phyloP scores from a whole-genome alignment of 2,888 invertebrate species.

The Xanthia icteritia region DNA sequence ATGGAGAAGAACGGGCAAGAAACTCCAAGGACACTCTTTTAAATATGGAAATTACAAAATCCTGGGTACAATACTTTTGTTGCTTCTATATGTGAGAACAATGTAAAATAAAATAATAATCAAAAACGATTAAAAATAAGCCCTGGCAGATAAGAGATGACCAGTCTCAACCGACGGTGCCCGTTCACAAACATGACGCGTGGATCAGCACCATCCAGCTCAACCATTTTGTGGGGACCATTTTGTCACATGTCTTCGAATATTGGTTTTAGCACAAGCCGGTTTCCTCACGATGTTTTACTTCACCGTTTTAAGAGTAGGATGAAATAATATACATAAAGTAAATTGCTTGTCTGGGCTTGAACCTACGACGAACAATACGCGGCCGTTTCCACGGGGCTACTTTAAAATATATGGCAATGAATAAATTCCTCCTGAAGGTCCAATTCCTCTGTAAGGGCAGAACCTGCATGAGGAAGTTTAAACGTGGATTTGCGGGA shows the following conservation, averaged over 20 bases:
- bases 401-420: background rate
- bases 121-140: too few species aligned
- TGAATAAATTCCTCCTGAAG: background rate
- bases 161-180: too few species aligned
- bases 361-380: background rate
- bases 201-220: too few species aligned
- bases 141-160: too few species aligned
- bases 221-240: too few species aligned
- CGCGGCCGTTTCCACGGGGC: background rate
- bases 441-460: background rate
- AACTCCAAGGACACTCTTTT: too few species aligned
- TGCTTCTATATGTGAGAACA: too few species aligned
- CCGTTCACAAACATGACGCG: too few species aligned
- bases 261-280: background rate
- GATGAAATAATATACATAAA: background rate
- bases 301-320: background rate
- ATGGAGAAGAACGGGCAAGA: too few species aligned
- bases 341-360: background rate
- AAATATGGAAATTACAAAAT: too few species aligned
- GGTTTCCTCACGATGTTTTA: background rate
- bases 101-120: too few species aligned
- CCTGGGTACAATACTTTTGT: too few species aligned
- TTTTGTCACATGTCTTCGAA: background rate
- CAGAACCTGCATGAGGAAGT: slow-evolving; percentile 5
- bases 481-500: slow-evolving; percentile 20